Percentiles rank a stretch among this genome's conserved stretches.
phyloP scores from a whole-genome alignment of 2,888 invertebrate species.

The Meloe dianella region DNA sequence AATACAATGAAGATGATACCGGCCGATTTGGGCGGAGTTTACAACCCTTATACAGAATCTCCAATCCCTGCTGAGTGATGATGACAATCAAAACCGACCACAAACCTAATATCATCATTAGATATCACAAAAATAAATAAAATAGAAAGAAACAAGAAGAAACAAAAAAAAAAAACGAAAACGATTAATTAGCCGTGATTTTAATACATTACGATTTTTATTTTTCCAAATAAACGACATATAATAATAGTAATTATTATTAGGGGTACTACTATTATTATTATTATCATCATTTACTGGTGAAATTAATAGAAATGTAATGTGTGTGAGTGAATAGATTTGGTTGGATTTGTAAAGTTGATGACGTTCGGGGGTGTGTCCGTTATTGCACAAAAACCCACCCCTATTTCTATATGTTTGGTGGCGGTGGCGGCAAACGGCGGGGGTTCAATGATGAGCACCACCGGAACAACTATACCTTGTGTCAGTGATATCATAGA shows the following conservation, averaged over 20 bases:
- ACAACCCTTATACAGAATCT: slow-evolving; percentile 42
- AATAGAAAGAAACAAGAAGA: slow-evolving; percentile 8
- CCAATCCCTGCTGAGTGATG: slow-evolving; percentile 53
- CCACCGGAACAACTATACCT: slow-evolving; percentile 52
- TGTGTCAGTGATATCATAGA: slow-evolving; percentile 55
- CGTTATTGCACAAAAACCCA: slow-evolving; percentile 43
- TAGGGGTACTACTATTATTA: no score
- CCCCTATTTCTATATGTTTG: slow-evolving; percentile 51
- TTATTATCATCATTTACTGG: no score
- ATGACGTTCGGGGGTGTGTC: slow-evolving; percentile 53
- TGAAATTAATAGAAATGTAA: no score
- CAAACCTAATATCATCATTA: slow-evolving; percentile 52
- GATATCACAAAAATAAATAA: slow-evolving; percentile 39
- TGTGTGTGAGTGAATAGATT: neutral
- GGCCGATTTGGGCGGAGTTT: slow-evolving; percentile 46
- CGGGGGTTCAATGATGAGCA: slow-evolving; percentile 47
- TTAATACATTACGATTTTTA: no score
- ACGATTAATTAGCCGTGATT: no score
- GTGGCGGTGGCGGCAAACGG: slow-evolving; percentile 41
- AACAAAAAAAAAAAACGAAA: slow-evolving; percentile 4
- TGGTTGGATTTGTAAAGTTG: neutral
- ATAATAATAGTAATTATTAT: no score
- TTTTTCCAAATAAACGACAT: no score
- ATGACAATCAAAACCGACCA: slow-evolving; percentile 45
- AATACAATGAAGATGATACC: slow-evolving; percentile 41